Evolutionary conservation across 2,797 vertebrate genomes (phyloP), one percentile per base, ranked within the genome.

Genomic region (Periparus ater): DNA sequence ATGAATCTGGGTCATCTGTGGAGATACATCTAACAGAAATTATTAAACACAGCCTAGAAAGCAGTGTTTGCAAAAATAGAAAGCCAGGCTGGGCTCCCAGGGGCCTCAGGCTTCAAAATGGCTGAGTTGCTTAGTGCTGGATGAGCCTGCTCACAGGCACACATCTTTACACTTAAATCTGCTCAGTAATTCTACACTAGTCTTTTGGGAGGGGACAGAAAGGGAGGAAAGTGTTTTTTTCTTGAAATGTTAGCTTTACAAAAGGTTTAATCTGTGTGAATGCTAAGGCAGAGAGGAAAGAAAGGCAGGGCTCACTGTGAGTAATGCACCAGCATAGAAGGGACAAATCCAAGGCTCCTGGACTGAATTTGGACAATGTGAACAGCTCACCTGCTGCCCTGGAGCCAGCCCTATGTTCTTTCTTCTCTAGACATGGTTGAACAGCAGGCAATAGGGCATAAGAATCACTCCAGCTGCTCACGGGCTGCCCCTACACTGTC

Each of bases 1-100:
- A 94, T 85, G 17, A 96, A 95, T 93, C 89, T 95, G 79, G 92
- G 89, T 94, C 94, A 95, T 76, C 74, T 62, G 55, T 22, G 73
- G 88, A 74, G 84, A 89, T 79, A 70, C 30, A 86, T 81, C 62
- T 68, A 92, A 47, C 19, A 84, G 79, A 51, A 92, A 91, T 85
- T 93, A 95, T 85, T 91, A 88, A 95, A 85, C 55, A 50, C 19
- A 48, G 62, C 58, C 67, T 75, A 72, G 81, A 95, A 96, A 75
- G 20, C 78, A 45, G 30, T 17, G 55, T 60, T 89, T 57, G n/a
- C 27, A 85, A 85, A 93, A 92, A 73, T 1, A 70, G 73, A 85
- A 60, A 58, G 71, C 50, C 45, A 50, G 18, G 63, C 34, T 57
- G 34, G 55, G 53, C 20, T 94, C 78, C 63, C 68, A 62, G 75